phyloP scores from a whole-genome alignment of 2,113 vertebrate genomes.

The Bambusicola thoracicus region DNA sequence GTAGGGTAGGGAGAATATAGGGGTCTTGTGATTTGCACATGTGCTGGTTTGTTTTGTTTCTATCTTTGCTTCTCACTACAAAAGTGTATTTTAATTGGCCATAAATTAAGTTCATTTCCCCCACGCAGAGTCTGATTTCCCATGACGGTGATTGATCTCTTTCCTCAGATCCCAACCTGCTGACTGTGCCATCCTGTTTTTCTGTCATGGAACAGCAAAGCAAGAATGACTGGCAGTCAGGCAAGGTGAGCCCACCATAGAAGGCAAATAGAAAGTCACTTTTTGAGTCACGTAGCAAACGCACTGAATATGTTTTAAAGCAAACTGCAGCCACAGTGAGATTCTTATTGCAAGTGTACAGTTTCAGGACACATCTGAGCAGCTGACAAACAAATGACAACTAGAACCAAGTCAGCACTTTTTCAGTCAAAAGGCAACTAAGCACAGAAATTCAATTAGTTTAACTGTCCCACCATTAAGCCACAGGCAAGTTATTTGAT shows the following conservation, averaged over 20 bases:
- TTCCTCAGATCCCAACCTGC: not conserved
- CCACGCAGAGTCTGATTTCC: not conserved
- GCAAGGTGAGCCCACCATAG: not conserved
- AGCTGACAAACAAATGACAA: not conserved
- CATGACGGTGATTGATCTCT: rapidly evolving
- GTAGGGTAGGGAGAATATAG: not conserved
- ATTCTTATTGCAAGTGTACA: not conserved
- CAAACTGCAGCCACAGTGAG: not conserved
- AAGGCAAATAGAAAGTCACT: not conserved
- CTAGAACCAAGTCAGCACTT: not conserved
- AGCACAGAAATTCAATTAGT: not conserved
- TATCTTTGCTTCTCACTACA: not conserved
- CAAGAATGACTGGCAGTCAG: not conserved
- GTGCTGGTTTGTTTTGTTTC: not conserved
- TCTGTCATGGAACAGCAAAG: not conserved
- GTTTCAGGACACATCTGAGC: not conserved
- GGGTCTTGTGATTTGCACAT: not conserved
- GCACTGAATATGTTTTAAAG: not conserved
- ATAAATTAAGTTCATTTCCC: not conserved
- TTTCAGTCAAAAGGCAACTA: not conserved
- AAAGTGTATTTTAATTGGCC: not conserved
- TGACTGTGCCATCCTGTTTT: not conserved
- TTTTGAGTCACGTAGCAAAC: not conserved
- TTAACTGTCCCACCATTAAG: not conserved
- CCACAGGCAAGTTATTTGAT: not conserved